Evolutionary conservation across 2,888 invertebrate species (phyloP).

Genomic region (Dasypogon diadema): DNA sequence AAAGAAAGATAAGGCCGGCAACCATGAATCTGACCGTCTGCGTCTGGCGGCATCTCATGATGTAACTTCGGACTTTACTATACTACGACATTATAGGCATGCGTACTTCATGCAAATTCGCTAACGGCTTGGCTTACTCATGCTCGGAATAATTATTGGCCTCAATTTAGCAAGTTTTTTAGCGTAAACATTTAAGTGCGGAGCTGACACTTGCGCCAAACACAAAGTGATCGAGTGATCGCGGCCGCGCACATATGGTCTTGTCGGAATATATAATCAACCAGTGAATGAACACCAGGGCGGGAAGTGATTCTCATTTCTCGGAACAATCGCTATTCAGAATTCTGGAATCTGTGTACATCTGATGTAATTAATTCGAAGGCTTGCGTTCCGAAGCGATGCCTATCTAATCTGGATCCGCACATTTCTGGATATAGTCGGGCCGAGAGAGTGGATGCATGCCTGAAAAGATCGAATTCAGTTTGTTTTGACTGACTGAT

Average conservation of each 20-base stretch:
- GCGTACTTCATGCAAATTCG: conserved; percentile 37
- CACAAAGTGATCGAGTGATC: conserved; percentile 30
- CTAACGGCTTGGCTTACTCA: conserved; percentile 33
- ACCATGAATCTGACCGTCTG: conserved; percentile 27
- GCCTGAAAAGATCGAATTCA: neutral
- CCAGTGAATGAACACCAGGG: neutral
- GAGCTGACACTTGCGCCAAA: conserved; percentile 11
- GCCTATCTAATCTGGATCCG: conserved; percentile 16
- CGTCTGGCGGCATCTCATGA: conserved; percentile 38
- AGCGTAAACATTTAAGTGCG: neutral
- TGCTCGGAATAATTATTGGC: conserved; percentile 39
- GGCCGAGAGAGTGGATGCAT: neutral
- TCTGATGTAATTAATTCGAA: conserved; percentile 45
- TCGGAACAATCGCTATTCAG: neutral
- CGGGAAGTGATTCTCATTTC: conserved; percentile 42
- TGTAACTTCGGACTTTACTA: neutral
- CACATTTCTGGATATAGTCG: conserved; percentile 3
- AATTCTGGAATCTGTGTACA: conserved; percentile 34
- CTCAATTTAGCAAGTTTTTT: conserved; percentile 18
- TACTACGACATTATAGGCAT: neutral
- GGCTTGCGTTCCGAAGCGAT: conserved; percentile 17
- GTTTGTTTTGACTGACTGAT: conserved; percentile 45
- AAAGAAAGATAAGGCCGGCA: conserved; percentile 1
- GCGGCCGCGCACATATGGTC: conserved; percentile 18
- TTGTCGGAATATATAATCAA: neutral